Base-by-base conservation (phyloP, 2,797 vertebrate genomes). In the Xiphophorus birchmanni region DNA sequence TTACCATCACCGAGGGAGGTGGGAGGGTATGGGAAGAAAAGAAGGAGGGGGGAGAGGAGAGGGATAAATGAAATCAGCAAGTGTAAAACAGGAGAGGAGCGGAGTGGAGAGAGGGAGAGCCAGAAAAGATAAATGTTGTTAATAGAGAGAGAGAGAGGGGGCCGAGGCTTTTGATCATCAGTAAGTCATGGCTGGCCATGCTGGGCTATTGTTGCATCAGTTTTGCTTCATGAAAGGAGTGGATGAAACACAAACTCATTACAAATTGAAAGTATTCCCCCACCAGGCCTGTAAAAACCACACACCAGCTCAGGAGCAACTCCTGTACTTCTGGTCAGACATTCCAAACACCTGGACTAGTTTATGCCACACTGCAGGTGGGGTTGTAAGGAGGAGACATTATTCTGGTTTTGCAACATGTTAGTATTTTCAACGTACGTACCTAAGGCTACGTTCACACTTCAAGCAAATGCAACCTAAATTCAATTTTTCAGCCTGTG, bases 181-280 rank as follows among this genome's bases (percentile, higher is more conserved):
- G 89, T 87, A 89, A 91, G 81, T 80, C 82, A 80, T 75, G 1
- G 76, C 80, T 82, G 79, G 63, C 77, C 60, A 75, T 76, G 81
- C 52, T 87, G 85, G 80, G 79, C 8, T 78, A 50, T 52, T 29
- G 73, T 92, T 93, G 90, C 91, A 86, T 92, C 92, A 93, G 72
- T 75, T 91, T 91, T 91, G 81, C 86, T 91, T 90, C 89, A 92
- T 84, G 74, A 87, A 90, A 75, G 75, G 75, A 86, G 71, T 45
- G 82, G 84, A 75, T 82, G 85, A 88, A 78, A 90, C 82, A 86
- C 54, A 71, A 83, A 81, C 81, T 80, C 79, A 60, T 80, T 78
- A 80, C 83, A 91, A 89, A 83, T 75, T 76, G 79, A 35, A 44
- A 81, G 80, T 73, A 84, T 81, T 86, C 82, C 78, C 80, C 67